Evolutionary conservation across 1,140 invertebrate species (phyloP).

Genomic region (Trichoplusia ni): DNA sequence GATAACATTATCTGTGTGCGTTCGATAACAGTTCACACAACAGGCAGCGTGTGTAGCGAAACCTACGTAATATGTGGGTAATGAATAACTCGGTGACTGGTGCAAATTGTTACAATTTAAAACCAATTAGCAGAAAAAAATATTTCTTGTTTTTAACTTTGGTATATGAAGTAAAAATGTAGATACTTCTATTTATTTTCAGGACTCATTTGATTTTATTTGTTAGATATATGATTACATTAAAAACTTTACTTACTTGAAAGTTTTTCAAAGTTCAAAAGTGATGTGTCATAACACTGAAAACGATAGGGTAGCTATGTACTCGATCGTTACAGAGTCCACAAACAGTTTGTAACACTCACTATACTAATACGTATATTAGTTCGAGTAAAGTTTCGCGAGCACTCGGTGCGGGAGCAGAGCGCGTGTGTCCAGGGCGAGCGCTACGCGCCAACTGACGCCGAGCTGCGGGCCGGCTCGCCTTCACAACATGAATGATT

Average conservation of each 20-base stretch:
- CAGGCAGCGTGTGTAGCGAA: too few relatives aligned
- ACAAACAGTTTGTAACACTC: conserved; percentile 8
- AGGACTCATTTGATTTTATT: too few relatives aligned
- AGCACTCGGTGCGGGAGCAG: not conserved
- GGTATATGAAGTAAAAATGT: too few relatives aligned
- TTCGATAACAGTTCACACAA: not conserved
- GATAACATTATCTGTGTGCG: conserved; percentile 27
- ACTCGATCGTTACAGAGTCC: not conserved
- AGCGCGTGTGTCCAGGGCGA: conserved; percentile 1
- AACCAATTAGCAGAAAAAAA: too few relatives aligned
- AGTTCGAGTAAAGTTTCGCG: conserved; percentile 28
- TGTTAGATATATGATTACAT: too few relatives aligned
- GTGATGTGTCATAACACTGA: not conserved
- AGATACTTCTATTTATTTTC: too few relatives aligned
- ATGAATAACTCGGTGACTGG: too few relatives aligned
- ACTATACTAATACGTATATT: conserved; percentile 12
- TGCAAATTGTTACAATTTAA: too few relatives aligned
- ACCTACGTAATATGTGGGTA: not conserved
- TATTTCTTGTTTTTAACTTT: too few relatives aligned
- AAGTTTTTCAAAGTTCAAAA: conserved; percentile 6
- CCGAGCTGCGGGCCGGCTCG: not conserved
- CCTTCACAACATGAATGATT: not conserved
- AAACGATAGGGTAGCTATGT: not conserved
- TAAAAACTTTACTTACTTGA: conserved; percentile 8
- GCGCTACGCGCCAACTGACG: conserved; percentile 34